Evolutionary conservation across 92 coral and sea anemone genomes (phyloP).

Genomic region (Blastomussa wellsi): DNA sequence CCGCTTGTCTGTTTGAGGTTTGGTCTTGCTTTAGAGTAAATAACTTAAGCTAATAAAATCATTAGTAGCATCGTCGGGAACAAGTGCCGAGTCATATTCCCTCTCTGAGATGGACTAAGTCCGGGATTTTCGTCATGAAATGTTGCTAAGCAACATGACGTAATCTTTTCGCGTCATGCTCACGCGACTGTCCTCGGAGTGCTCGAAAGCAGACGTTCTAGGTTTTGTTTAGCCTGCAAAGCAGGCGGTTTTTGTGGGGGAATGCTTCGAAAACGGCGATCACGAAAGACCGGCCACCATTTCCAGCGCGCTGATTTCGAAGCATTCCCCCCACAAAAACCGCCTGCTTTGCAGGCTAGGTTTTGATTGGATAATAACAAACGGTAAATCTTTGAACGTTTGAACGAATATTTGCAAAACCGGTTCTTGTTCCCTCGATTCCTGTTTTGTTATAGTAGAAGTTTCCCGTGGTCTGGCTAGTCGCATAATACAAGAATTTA

Average conservation of each 20-base stretch:
- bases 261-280: too few relatives aligned
- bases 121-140: not conserved
- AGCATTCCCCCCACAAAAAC: too few relatives aligned
- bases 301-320: too few relatives aligned
- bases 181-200: not conserved
- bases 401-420: not conserved
- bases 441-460: not conserved
- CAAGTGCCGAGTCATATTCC: not conserved
- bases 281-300: too few relatives aligned
- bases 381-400: not conserved
- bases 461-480: not conserved
- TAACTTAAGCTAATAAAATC: conserved; percentile 35
- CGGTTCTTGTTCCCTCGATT: not conserved
- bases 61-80: not conserved
- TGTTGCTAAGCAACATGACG: not conserved
- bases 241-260: too few relatives aligned
- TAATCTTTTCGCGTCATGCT: not conserved
- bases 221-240: not conserved
- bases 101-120: not conserved
- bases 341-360: too few relatives aligned
- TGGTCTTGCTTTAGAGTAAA: conserved; percentile 89
- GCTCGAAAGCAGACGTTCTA: not conserved
- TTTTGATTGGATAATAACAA: not conserved
- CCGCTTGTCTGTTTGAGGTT: conserved; percentile 93
- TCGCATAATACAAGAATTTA: not conserved